These are phyloP conservation scores for Argynnis bischoffii DNA, from an alignment of 2,888 invertebrate genomes.

Conservation along the genomic window DNA sequence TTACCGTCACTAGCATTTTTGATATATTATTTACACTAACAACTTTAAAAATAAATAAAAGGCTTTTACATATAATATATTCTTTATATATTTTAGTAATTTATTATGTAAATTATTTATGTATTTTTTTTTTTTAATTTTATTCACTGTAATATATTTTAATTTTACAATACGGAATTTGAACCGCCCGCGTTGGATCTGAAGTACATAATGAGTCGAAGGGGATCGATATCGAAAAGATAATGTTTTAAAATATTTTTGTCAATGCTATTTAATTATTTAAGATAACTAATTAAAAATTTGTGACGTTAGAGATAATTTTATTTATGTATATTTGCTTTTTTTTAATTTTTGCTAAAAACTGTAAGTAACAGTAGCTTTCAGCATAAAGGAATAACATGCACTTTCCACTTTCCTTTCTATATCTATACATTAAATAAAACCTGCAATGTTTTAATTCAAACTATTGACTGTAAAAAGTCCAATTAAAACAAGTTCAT, in stretches of 20 bases:
- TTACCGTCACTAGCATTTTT: conserved; percentile 28
- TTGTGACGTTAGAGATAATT: no score
- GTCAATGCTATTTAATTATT: conserved; percentile 13
- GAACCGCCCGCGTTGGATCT: neutral
- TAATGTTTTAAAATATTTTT: conserved; percentile 5
- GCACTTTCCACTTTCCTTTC: no score
- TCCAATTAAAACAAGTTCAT: no score
- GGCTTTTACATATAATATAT: neutral
- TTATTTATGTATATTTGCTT: no score
- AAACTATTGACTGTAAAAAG: no score
- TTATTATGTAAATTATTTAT: neutral
- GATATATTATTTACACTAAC: neutral
- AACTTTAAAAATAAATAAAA: neutral
- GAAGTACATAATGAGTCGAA: conserved; percentile 6
- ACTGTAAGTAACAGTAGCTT: no score
- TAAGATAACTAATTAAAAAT: neutral
- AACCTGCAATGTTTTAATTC: no score
- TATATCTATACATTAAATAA: no score
- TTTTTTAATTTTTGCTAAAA: no score
- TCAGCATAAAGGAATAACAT: no score
- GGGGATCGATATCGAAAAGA: neutral
- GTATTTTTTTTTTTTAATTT: neutral
- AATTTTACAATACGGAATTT: neutral
- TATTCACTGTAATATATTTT: no score
- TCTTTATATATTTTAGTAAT: neutral